phyloP scores from a whole-genome alignment of 1,140 invertebrate genomes.

The Holcopasites calliopsidis region DNA sequence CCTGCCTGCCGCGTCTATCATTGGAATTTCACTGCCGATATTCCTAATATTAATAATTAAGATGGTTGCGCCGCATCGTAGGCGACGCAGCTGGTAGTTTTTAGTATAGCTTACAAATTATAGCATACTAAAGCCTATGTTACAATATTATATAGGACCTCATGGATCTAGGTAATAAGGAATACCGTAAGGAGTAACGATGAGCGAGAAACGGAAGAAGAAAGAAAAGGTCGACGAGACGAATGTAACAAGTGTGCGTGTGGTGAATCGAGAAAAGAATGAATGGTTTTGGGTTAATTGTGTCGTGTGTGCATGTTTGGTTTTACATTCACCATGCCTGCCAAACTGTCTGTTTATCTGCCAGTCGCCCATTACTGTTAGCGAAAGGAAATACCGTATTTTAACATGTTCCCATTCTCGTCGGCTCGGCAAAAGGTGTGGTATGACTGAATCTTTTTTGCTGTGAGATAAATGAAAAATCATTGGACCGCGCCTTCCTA shows the following conservation, averaged over 20 bases:
- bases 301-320: conserved; percentile 69
- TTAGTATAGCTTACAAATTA: conserved; percentile 70
- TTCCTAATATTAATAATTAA: conserved; percentile 79
- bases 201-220: conserved; percentile 23
- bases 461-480: conserved; percentile 40
- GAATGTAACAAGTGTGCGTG: background rate
- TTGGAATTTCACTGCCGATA: conserved; percentile 81
- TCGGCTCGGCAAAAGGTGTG: conserved; percentile 64
- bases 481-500: conserved; percentile 64
- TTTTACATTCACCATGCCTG: conserved; percentile 77
- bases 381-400: conserved; percentile 49
- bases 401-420: conserved; percentile 59
- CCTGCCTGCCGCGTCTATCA: conserved; percentile 75
- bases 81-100: conserved; percentile 64
- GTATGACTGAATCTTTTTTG: conserved; percentile 58
- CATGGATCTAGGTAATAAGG: conserved; percentile 56
- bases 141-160: conserved; percentile 69
- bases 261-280: conserved; percentile 21
- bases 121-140: conserved; percentile 70
- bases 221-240: conserved; percentile 28
- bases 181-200: conserved; percentile 58
- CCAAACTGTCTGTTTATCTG: conserved; percentile 77
- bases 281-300: conserved; percentile 56
- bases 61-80: conserved; percentile 61
- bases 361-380: conserved; percentile 73